phyloP scores from a whole-genome alignment of 2,113 vertebrate genomes.

The Gambusia affinis region DNA sequence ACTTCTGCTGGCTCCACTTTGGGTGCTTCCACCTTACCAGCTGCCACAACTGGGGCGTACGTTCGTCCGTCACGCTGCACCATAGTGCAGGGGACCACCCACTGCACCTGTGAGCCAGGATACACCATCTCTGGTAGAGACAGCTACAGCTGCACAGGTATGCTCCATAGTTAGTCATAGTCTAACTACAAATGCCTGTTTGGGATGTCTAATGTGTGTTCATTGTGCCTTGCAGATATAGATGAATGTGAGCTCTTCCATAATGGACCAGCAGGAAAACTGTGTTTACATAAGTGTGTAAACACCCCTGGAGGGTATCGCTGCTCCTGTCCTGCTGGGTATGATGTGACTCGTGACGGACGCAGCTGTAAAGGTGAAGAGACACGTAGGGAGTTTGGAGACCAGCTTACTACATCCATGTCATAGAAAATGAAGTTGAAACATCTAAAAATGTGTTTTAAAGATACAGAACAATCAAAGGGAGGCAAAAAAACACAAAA shows the following conservation, averaged over 20 bases:
- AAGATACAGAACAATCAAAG: not conserved
- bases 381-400: not conserved
- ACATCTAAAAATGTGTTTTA: not conserved
- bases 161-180: not conserved
- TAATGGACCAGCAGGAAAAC: conserved; percentile 74
- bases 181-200: not conserved
- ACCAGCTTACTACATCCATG: not conserved
- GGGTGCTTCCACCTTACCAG: conserved; percentile 63
- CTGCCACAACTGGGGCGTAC: conserved; percentile 72
- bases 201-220: conserved; percentile 12
- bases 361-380: conserved; percentile 84
- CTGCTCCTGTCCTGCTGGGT: conserved; percentile 85
- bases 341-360: conserved; percentile 78
- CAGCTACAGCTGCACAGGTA: conserved; percentile 83
- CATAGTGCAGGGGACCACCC: conserved; percentile 75
- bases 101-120: conserved; percentile 86
- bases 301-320: conserved; percentile 88
- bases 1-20: conserved; percentile 64
- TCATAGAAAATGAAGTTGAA: not conserved
- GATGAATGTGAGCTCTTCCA: conserved; percentile 90
- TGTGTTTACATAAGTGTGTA: conserved; percentile 85
- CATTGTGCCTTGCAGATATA: conserved; percentile 79
- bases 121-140: conserved; percentile 84
- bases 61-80: conserved; percentile 84
- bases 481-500: not conserved